Evolutionary conservation across 2,888 invertebrate genomes (phyloP), one percentile per base, ranked within the genome.

Genomic region (Cremastinae sp.): DNA sequence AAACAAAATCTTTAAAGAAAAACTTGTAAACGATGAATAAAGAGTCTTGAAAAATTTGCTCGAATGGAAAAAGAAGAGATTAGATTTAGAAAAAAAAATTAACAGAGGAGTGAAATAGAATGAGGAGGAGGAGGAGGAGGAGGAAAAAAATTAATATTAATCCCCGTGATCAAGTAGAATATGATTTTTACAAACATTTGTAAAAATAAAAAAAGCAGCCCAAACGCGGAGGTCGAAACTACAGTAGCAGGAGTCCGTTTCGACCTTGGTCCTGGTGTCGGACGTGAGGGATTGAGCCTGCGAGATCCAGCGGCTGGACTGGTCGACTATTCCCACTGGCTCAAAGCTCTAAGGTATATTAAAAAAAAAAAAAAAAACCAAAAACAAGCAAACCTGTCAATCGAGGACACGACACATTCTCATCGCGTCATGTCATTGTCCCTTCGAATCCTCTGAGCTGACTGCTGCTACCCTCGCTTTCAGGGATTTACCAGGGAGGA

Each of bases 301-400:
- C 91, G 91, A 86, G 90, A 90, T 84, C 91, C 92, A 72, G 90
- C 90, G 84, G 91, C 91, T 84, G 92, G 92, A 87, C 89, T 91
- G 83, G 90, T 92, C 88, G 91, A 92, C 88, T 92, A 92, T 90
- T 92, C 91, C 85, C 91, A 91, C 85, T 92, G 92, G 92, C 90
- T 92, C 85, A 91, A 90, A 84, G 89, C 90, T 89, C 86, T 90
- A 90, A 91, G 91, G 91, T 91, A 91, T 90, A n/a, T n/a, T n/a
- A n/a, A 64, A 22, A 28, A 53, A 43, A 5, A 43, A 43, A 43
- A 43, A 68, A 66, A 20, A 56, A 45, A 47, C 18, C 22, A n/a
- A n/a, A n/a, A n/a, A n/a, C n/a, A n/a, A n/a, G n/a, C n/a, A n/a
- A n/a, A 53, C 43, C 35, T 49, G 55, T 65, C 73, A 59, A 70